phyloP scores from a whole-genome alignment of 2,888 invertebrate genomes.

The Drosophila parthenogenetica region DNA sequence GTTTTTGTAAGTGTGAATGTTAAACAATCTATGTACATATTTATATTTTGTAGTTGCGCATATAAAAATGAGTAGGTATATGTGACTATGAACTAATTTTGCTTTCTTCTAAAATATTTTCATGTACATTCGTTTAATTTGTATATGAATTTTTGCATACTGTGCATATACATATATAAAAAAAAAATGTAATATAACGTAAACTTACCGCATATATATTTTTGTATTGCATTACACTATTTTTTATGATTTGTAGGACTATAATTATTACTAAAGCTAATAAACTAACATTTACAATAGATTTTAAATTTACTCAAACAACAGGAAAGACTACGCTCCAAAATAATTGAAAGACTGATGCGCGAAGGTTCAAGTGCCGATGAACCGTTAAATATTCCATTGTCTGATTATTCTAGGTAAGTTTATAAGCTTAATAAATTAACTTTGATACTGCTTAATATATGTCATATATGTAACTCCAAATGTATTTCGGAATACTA shows the following conservation, averaged over 20 bases:
- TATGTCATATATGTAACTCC: no score
- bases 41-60: not conserved
- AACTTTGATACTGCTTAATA: no score
- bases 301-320: conserved; percentile 82
- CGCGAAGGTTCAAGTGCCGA: conserved; percentile 95
- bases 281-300: conserved; percentile 77
- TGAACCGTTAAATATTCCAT: conserved; percentile 93
- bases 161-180: no score
- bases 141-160: not conserved
- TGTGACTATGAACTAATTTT: no score
- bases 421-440: no score
- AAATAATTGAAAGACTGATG: conserved; percentile 91
- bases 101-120: no score
- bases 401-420: conserved; percentile 95
- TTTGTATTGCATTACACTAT: conserved; percentile 14
- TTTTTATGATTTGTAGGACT: conserved; percentile 28
- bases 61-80: no score
- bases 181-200: not conserved
- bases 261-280: conserved; percentile 57
- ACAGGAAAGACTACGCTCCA: conserved; percentile 91
- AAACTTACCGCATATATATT: conserved; percentile 17
- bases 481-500: no score
- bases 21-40: not conserved
- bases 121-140: not conserved
- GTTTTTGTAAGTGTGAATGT: conserved; percentile 41